These are phyloP conservation scores for Meiosimyza platycephala DNA, from an alignment of 2,888 invertebrate genomes.

Conservation along the genomic window DNA sequence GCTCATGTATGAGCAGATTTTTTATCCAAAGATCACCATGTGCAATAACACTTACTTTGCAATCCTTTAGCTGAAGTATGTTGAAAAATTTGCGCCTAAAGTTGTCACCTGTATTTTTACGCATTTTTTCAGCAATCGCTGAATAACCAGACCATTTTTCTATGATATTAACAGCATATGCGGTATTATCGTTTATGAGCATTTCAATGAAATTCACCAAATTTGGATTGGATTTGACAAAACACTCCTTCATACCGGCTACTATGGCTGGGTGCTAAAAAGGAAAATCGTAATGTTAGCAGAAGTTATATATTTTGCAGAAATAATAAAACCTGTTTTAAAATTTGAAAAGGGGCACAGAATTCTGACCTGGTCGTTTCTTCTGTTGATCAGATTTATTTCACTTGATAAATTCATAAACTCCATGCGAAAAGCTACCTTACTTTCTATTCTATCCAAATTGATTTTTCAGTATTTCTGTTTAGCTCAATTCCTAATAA, in stretches of 20 bases:
- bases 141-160: constrained; percentile 30
- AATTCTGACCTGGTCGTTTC: no score
- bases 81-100: constrained; percentile 28
- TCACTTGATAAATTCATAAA: no score
- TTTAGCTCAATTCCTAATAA: no score
- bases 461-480: no score
- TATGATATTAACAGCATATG: constrained; percentile 24
- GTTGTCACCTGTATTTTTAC: constrained; percentile 24
- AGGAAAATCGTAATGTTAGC: neutral
- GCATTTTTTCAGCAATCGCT: constrained; percentile 33
- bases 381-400: no score
- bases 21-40: constrained; percentile 37
- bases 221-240: neutral
- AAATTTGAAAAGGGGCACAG: no score
- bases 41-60: constrained; percentile 4
- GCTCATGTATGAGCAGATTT: constrained; percentile 25
- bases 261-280: constrained; percentile 27
- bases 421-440: no score
- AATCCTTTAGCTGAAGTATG: constrained; percentile 3
- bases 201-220: neutral
- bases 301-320: neutral
- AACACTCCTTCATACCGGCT: constrained; percentile 14
- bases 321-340: neutral
- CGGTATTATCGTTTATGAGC: constrained; percentile 8
- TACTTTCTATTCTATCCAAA: no score